A percentile compares a stretch with the other conserved stretches of the same genome.
Conservation (phyloP, 2,113 vertebrate genomes). For the Ailurus styani region DNA sequence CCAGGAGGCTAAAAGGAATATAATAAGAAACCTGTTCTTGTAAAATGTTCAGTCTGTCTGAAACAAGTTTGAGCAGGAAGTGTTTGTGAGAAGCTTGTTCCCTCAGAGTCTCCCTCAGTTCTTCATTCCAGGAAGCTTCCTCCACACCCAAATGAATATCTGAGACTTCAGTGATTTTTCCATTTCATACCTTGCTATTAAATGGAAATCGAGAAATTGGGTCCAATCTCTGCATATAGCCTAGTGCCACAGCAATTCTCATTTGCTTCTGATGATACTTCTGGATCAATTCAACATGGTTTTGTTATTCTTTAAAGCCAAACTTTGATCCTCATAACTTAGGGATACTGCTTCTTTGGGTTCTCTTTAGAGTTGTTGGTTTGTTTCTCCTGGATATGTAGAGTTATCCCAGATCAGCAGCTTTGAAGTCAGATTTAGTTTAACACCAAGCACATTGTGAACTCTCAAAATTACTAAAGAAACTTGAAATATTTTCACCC, state of each 20-base stretch:
- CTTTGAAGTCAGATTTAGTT: neutral
- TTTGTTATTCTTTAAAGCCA: neutral
- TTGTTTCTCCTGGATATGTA: neutral
- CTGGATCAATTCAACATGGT: neutral
- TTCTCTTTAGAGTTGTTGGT: neutral
- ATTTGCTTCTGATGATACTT: neutral
- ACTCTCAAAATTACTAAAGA: neutral
- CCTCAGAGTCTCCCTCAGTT: neutral
- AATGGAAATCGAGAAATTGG: neutral
- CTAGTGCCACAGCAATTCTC: neutral
- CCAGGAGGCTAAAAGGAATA: slow-evolving; percentile 50
- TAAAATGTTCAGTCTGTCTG: slow-evolving; percentile 57
- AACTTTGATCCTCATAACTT: neutral
- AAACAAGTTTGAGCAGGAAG: slow-evolving; percentile 52
- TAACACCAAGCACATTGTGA: neutral
- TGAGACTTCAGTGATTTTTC: slow-evolving; percentile 7
- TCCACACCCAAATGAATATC: neutral
- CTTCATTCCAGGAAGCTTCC: slow-evolving; percentile 28
- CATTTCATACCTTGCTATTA: neutral
- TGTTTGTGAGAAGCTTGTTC: slow-evolving; percentile 40
- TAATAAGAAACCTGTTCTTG: slow-evolving; percentile 60
- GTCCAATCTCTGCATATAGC: neutral
- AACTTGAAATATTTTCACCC: neutral
- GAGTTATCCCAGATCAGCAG: neutral
- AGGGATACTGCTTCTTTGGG: neutral